Conservation (phyloP, 2,888 invertebrate species). For the Ormyrus rosae region DNA sequence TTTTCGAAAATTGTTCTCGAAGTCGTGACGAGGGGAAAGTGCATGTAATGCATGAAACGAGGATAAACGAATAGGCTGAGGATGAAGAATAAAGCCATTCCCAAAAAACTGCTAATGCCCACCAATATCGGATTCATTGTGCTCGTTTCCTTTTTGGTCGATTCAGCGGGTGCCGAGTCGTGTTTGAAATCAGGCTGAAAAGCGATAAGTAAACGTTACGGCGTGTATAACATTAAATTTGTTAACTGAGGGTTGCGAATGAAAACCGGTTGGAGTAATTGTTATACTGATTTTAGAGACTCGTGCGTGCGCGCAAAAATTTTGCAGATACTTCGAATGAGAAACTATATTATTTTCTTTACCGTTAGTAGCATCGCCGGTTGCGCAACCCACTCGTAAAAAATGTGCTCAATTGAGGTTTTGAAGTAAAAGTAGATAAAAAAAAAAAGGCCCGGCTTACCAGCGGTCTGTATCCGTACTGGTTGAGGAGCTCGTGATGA, state of each 20-base stretch:
- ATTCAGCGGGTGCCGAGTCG: constrained; percentile 26
- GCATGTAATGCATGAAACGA: constrained; percentile 47
- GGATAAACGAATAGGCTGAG: constrained; percentile 51
- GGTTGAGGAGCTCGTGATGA: constrained; percentile 39
- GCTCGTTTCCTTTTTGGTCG: constrained; percentile 40
- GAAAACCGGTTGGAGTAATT: too few species aligned
- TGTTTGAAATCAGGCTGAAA: constrained; percentile 40
- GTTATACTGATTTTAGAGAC: too few species aligned
- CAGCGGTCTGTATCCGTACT: constrained; percentile 28
- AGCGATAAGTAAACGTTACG: too few species aligned
- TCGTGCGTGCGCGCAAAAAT: too few species aligned
- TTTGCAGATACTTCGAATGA: too few species aligned
- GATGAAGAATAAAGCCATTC: constrained; percentile 53
- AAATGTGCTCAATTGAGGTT: too few species aligned
- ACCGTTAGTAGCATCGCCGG: too few species aligned
- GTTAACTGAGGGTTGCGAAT: too few species aligned
- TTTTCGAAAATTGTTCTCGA: constrained; percentile 20
- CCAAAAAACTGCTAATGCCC: constrained; percentile 51
- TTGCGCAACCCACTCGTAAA: too few species aligned
- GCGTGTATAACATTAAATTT: too few species aligned
- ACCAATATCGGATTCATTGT: constrained; percentile 51
- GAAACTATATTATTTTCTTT: too few species aligned
- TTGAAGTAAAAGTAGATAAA: neutral
- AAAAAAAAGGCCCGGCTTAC: constrained; percentile 16
- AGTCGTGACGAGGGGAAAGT: constrained; percentile 46